phyloP scores from a whole-genome alignment of 2,888 invertebrate genomes.

The Nezara viridula region DNA sequence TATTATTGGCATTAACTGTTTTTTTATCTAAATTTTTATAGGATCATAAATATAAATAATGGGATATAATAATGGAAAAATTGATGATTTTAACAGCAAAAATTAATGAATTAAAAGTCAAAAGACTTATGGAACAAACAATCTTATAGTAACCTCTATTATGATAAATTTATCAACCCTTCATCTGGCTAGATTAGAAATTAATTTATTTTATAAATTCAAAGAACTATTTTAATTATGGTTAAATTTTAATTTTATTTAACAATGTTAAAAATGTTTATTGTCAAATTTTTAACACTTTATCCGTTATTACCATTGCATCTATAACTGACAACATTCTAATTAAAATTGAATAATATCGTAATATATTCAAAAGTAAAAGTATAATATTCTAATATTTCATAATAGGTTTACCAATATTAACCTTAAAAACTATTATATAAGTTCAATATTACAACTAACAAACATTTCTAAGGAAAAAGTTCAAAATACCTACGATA shows the following conservation, averaged over 20 bases:
- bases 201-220: not conserved
- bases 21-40: too few species aligned
- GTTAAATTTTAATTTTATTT: not conserved
- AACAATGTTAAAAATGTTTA: not conserved
- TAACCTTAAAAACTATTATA: conserved; percentile 1
- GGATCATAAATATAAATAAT: too few species aligned
- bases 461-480: conserved; percentile 42
- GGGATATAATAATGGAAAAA: too few species aligned
- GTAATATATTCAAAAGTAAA: conserved; percentile 22
- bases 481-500: conserved; percentile 22
- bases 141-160: not conserved
- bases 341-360: not conserved
- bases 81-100: too few species aligned
- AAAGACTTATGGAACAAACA: too few species aligned
- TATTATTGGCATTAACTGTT: too few species aligned
- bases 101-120: too few species aligned
- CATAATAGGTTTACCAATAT: conserved; percentile 3
- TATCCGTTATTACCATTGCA: conserved; percentile 20
- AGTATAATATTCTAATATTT: conserved; percentile 43
- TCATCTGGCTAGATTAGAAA: not conserved
- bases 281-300: not conserved
- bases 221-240: conserved; percentile 33
- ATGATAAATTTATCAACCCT: not conserved
- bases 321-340: conserved; percentile 43
- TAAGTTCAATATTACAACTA: conserved; percentile 1